Base-by-base conservation (phyloP, 2,888 invertebrate genomes). In the Lepidocyrtinus sp. region DNA sequence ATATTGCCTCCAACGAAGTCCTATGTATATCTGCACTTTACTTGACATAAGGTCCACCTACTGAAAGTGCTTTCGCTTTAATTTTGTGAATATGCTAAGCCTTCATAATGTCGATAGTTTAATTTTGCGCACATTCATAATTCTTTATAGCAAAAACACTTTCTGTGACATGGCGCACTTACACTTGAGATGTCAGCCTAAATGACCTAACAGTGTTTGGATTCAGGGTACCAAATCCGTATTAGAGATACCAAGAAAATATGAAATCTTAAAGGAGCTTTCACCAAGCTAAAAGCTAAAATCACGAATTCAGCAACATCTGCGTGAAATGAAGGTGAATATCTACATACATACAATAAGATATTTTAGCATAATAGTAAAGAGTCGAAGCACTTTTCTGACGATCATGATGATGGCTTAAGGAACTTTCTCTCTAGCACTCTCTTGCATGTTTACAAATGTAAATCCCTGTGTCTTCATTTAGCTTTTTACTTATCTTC, bases 401-500 rank as follows among this genome's bases (percentile, higher is more conserved):
- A 5, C 12, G 5, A 36, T 36, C 36, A 36, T 36, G 36, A 36
- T 36, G 36, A 36, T 12, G 36, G 36, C 36, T 36, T 36, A 12
- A 36, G 36, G 36, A 36, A 36, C 36, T 36, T 36, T 36, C 36
- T 36, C 36, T 36, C 5, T 5, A 7, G 5, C 12, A 7, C 36
- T 36, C 36, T n/a, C 22, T 46, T 62, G 25, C 50, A n/a, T 59
- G 27, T 67, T 50, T 59, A 67, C 55, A 22, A 55, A 59, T 74
- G 74, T 59, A 74, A 74, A 65, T 67, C 65, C 22, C 27, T 59
- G 65, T 59, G 65, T 74, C 74, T 67, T 74, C 74, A 65, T 74
- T 74, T 74, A 74, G 74, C 21, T 27, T 73, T 36, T 64, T 74
- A 74, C 74, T 67, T 74, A 59, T 74, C 59, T 74, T 65, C 36